Base-by-base conservation (phyloP, 1,140 invertebrate species). In the Aricia agestis region DNA sequence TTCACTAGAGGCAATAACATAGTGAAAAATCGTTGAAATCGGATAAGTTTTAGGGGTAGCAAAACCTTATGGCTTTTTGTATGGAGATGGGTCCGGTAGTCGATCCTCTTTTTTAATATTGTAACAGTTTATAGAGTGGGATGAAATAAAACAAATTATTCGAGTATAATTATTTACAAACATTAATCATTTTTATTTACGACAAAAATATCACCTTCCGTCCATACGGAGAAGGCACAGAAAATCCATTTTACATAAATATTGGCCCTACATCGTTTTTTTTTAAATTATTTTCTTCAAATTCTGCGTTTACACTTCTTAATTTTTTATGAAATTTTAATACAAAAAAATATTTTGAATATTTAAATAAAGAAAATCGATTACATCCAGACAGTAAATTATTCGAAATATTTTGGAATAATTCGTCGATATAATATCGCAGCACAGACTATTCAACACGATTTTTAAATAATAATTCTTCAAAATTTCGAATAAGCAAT, bases 131-230 rank as follows among this genome's bases (percentile, higher is more conserved):
- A 36, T 9, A 7, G 2, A 36, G 36, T 36, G 1, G 36, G 36
- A 5, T 36, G 36, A 82, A 83, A 84, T 80, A 80, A 80, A 84
- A 88, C 79, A 79, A 76, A 57, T 74, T 10, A 15, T 32, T 76
- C 71, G 74, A 85, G 77, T 89, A 80, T 79, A 79, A 79, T 81
- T 82, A 89, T 89, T 85, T 89, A 89, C 86, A 89, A 87, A 89
- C 85, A 89, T 87, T 87, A 81, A 84, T 84, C 72, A 77, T 86
- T 88, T 83, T 88, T 83, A 84, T 86, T 82, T 80, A 86, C 82
- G 83, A 87, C 77, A 85, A 83, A 87, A 78, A 86, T 87, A 89
- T 87, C 85, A 89, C 85, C 86, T 86, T 84, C 83, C 63, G 61
- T 78, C 67, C 45, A 74, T 82, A 78, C 52, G 77, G 59, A 75